Conservation (phyloP, 2,797 vertebrate species). For the Pipistrellus kuhlii region DNA sequence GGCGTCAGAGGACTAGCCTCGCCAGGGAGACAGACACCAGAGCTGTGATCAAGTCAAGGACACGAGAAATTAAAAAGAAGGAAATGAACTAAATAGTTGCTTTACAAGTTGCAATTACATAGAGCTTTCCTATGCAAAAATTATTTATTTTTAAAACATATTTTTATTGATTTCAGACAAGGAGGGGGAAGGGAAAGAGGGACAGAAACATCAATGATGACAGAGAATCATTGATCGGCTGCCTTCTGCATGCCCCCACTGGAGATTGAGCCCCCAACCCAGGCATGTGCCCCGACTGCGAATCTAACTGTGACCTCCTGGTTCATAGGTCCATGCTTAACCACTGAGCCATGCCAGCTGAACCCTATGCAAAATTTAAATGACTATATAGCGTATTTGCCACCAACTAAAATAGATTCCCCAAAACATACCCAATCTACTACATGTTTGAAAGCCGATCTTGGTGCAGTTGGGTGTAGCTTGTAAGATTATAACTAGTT, state of each 20-base stretch:
- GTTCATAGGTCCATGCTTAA: no score
- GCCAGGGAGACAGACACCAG: conserved; percentile 59
- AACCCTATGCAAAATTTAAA: not conserved
- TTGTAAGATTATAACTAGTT: not conserved
- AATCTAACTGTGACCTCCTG: no score
- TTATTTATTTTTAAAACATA: not conserved
- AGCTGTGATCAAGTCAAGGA: conserved; percentile 70
- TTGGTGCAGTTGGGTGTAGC: not conserved
- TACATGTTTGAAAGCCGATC: not conserved
- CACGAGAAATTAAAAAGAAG: conserved; percentile 68
- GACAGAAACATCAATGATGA: no score
- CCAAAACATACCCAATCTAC: not conserved
- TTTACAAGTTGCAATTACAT: not conserved
- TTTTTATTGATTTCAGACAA: no score
- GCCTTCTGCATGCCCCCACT: no score
- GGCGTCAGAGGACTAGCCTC: conserved; percentile 74
- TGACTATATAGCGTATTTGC: not conserved
- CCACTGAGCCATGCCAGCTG: no score
- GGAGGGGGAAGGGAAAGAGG: no score
- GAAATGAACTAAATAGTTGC: not conserved
- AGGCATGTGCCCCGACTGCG: no score
- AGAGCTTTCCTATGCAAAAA: not conserved
- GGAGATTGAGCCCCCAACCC: no score
- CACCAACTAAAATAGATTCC: not conserved
- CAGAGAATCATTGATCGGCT: no score